phyloP scores from a whole-genome alignment of 2,113 vertebrate species.

The Panthera uncia region DNA sequence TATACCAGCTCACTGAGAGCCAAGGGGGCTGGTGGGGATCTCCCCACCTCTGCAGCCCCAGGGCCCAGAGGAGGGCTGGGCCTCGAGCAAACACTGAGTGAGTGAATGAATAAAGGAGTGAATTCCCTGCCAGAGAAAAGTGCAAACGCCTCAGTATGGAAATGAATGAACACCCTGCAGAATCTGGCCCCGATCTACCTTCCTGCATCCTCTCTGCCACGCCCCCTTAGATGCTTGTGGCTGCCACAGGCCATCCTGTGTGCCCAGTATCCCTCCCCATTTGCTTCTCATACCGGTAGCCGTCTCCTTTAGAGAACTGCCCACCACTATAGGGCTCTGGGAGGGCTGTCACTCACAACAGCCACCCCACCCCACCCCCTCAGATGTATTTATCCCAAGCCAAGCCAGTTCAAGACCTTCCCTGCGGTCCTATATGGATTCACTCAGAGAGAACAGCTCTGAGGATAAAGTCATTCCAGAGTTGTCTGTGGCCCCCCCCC shows the following conservation, averaged over 20 bases:
- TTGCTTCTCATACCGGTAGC: background rate
- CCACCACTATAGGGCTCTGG: background rate
- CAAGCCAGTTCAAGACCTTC: background rate
- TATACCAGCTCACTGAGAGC: background rate
- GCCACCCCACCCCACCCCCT: background rate
- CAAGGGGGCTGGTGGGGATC: background rate
- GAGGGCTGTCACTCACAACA: background rate
- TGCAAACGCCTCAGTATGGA: background rate
- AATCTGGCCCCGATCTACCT: background rate
- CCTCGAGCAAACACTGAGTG: background rate
- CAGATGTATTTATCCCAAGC: background rate
- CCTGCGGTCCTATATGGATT: background rate
- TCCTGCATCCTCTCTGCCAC: rapidly evolving
- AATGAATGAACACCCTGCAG: background rate
- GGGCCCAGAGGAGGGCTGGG: background rate
- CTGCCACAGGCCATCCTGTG: background rate
- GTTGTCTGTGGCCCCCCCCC: background rate
- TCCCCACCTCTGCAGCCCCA: background rate
- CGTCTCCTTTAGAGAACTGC: background rate
- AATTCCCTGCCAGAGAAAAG: background rate
- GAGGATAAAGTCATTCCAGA: background rate
- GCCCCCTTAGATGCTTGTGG: background rate
- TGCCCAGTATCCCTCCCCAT: background rate
- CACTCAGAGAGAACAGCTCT: background rate
- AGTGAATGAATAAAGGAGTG: background rate